Base-by-base conservation (phyloP, 2,113 vertebrate genomes). In the Silurus asotus region DNA sequence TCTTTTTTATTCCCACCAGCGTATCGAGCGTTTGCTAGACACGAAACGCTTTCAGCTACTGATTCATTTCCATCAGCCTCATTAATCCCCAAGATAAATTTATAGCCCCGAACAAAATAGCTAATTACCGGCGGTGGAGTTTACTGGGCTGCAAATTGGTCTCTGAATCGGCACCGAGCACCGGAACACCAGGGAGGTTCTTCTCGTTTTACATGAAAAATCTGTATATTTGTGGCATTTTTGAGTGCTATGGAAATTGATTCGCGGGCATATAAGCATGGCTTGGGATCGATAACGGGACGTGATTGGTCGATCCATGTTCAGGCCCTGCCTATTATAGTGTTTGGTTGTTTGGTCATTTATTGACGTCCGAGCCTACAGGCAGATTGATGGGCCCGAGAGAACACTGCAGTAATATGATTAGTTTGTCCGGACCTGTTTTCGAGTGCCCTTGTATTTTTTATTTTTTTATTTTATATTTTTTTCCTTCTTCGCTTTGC, bases 1-100 rank as follows among this genome's bases (percentile, higher is more conserved):
- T 37, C 37, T 37, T 37, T 37, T 37, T 37, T 37, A 65, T 76
- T 78, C 85, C 82, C 48, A 7, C 49, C 76, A 82, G 84, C 28
- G 25, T 84, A 49, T 64, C 58, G 80, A 82, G 9, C 17, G 53
- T 65, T 88, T 77, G 86, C 75, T 70, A n/a, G 65, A 59, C 64
- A 59, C 77, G 62, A 74, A 37, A 49, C 17, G 81, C 86, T 88
- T 64, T 84, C 83, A 84, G 87, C 84, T 86, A 78, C 84, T 65
- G 85, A 91, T 93, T 92, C 9, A 91, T 93, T 93, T 93, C 92
- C 89, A 88, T 91, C 90, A 92, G 91, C 90, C 92, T 92, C 92
- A 92, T 94, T 94, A 90, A 94, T 94, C 93, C 88, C 91, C 86
- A 88, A 92, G 91, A 94, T 92, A 88, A 94, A 93, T 92, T 93